Percentiles rank a stretch among this genome's conserved stretches.
These are phyloP conservation scores for Podabrus alpinus DNA, from an alignment of 2,888 invertebrate genomes.

Conservation along the genomic window DNA sequence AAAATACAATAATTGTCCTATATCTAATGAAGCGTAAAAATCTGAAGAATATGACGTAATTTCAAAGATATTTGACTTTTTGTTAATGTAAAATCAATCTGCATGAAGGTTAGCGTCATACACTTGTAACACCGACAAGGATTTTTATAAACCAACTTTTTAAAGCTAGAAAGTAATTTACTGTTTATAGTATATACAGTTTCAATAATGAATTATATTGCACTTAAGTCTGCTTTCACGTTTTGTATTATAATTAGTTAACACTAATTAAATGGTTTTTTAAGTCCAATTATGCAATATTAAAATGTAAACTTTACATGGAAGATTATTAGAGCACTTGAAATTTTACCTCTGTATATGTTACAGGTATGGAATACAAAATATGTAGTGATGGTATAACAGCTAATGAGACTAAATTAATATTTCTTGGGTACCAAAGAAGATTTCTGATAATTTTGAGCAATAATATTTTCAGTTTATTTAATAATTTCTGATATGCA, in stretches of 20 bases:
- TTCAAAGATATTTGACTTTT: conserved; percentile 5
- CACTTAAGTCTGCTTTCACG: not conserved
- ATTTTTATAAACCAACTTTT: not conserved
- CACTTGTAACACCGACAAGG: not conserved
- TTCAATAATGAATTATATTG: not conserved
- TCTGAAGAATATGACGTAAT: not conserved
- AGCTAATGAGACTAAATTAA: too few relatives aligned
- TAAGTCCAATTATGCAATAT: not conserved
- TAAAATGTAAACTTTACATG: not conserved
- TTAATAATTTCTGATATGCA: too few relatives aligned
- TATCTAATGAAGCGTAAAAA: not conserved
- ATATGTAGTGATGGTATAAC: not conserved
- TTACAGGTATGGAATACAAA: not conserved
- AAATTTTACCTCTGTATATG: not conserved
- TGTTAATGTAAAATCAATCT: conserved; percentile 7
- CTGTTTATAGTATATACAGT: not conserved
- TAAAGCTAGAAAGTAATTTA: not conserved
- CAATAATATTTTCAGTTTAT: too few relatives aligned
- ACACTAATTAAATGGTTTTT: not conserved
- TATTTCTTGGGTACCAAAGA: not conserved
- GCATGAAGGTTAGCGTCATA: conserved; percentile 5
- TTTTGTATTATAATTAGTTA: not conserved
- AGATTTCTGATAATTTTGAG: not conserved
- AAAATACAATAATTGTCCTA: not conserved
- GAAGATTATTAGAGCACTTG: not conserved